Evolutionary conservation across 2,888 invertebrate genomes (phyloP), one percentile per base, ranked within the genome.

Genomic region (Meiosimyza decipiens): DNA sequence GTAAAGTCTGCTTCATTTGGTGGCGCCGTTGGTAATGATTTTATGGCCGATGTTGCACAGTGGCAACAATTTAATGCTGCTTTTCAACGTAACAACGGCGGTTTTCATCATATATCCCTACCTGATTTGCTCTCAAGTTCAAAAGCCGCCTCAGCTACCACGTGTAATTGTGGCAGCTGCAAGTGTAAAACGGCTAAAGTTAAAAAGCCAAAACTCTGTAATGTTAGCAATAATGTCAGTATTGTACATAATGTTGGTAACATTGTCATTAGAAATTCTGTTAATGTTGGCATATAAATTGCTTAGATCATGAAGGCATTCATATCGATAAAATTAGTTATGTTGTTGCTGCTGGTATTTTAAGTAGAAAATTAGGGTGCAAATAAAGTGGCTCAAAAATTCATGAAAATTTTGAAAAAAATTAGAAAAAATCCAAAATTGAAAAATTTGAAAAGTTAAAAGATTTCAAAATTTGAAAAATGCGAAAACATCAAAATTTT

Each of bases 221-320:
- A 77, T 67, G 79, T 85, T 52, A 78, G 77, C 7, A 84, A 80
- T 74, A 82, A 78, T 65, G 76, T 84, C 13, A 83, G 81, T 54
- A 77, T 85, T 59, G 74, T 80, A 13, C 80, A 80, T 70, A 82
- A 79, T 72, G 77, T 80, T 0, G 81, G 84, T 16, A 83, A 82
- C 71, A 83, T 85, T 71, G 77, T 82, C 54, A 82, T 85, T 63
- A 81, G 81, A 40, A 85, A 84, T 79, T 80, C 81, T 11, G 80
- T 85, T 12, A 83, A 85, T 74, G 81, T 85, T 71, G 81, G 79
- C 74, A 80, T 85, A 12, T 74, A 71, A 68, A 60, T 11, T 18
- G 18, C 15, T 16, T 57, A n/a, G 18, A 28, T 62, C n/a, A 40
- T 40, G 3, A 7, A 9, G 7, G 9, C 9, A 40, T 40, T 9